A percentile compares a stretch with the other conserved stretches of the same genome.
phyloP scores from a whole-genome alignment of 2,888 invertebrate species.

The Cantharis rustica region DNA sequence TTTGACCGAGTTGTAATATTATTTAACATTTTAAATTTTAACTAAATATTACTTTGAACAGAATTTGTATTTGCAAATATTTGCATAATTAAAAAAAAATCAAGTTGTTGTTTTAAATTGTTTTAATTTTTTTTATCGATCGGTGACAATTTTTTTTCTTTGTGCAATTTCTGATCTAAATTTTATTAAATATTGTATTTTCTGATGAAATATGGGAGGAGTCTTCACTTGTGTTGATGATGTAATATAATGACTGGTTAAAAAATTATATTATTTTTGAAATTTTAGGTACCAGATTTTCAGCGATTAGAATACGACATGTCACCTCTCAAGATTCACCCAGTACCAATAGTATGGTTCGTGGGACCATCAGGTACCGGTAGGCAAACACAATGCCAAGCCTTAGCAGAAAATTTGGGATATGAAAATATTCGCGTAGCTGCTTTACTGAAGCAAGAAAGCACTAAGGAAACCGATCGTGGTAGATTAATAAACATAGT shows the following conservation, averaged over 20 bases:
- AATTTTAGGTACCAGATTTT: constrained; percentile 37
- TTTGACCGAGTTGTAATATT: too few species aligned
- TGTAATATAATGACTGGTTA: constrained; percentile 13
- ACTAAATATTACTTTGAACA: too few species aligned
- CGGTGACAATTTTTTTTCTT: background rate
- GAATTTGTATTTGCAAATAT: too few species aligned
- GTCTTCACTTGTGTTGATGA: constrained; percentile 37
- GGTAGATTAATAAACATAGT: constrained; percentile 59
- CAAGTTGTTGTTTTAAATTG: background rate
- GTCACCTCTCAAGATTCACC: constrained; percentile 50
- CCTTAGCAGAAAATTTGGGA: constrained; percentile 39
- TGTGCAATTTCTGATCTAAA: background rate
- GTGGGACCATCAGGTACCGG: constrained; percentile 53
- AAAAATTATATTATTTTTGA: background rate
- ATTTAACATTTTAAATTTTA: too few species aligned
- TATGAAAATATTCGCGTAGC: constrained; percentile 25
- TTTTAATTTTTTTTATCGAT: background rate
- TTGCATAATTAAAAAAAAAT: too few species aligned
- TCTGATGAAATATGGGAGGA: constrained; percentile 32
- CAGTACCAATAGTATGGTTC: constrained; percentile 60
- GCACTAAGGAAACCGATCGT: constrained; percentile 58
- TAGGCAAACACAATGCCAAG: constrained; percentile 40
- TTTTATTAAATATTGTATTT: background rate
- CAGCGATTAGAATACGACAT: constrained; percentile 48
- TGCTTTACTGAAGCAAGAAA: constrained; percentile 56